Evolutionary conservation across 2,797 vertebrate species (phyloP).

Genomic region (Enteromius viviparus): DNA sequence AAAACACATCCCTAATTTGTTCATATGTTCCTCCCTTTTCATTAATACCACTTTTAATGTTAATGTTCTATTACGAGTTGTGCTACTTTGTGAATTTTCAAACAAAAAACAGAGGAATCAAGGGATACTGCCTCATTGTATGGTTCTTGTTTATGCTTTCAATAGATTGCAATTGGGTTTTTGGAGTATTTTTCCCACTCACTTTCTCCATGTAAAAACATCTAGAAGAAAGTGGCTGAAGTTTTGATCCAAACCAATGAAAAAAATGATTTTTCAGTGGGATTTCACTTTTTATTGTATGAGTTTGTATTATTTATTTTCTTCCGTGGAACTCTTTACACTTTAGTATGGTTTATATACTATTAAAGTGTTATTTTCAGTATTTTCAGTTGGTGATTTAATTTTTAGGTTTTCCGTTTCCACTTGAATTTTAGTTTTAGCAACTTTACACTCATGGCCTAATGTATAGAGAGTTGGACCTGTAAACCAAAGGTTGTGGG

Average conservation of each 20-base stretch:
- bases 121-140: background rate
- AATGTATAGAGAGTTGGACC: too few species aligned
- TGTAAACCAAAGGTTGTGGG: too few species aligned
- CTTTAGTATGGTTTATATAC: background rate
- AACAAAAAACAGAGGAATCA: background rate
- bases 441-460: too few species aligned
- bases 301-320: background rate
- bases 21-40: background rate
- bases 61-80: background rate
- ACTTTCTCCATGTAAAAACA: background rate
- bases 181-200: background rate
- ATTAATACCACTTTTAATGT: background rate
- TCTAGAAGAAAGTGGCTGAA: background rate
- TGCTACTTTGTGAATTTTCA: background rate
- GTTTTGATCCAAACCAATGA: background rate
- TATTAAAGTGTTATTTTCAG: background rate
- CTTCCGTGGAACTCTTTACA: background rate
- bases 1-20: background rate
- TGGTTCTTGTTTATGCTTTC: background rate
- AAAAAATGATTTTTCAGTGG: background rate
- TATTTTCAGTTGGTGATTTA: background rate
- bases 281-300: background rate
- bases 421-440: background rate
- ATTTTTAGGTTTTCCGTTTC: background rate
- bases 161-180: background rate